Base-by-base conservation (phyloP, 2,113 vertebrate species). In the Perca fluviatilis region DNA sequence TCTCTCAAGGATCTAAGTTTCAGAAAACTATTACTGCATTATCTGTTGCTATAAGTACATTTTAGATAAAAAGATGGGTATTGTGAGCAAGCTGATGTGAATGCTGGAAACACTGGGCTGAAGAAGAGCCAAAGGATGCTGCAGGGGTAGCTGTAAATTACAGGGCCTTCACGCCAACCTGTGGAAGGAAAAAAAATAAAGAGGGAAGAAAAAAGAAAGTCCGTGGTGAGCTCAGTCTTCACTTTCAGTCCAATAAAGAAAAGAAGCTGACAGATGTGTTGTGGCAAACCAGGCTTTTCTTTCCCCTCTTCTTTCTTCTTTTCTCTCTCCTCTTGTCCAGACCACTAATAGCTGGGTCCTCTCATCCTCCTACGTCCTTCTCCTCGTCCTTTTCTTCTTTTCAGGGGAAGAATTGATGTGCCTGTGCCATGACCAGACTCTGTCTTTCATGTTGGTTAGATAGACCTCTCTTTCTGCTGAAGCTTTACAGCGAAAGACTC, bases 321-420 rank as follows among this genome's bases (percentile, higher is more conserved):
- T 83, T 33, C 82, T 86, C 64, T 71, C 46, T 87, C 81, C 73
- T 76, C 84, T 10, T 10, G 21, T 86, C 86, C 80, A 86, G 79
- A 89, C 90, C 91, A 80, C 89, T 87, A 90, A 92, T 90, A 70
- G 69, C 74, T 66, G 82, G 57, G 82, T 94, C 78, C 56, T 75
- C 68, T 87, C 84, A 63, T 72, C 70, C 77, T 82, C 19, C 64
- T 62, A 36, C 3, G 4, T 49, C 63, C 25, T 13, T 49, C 64
- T 60, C 43, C 63, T 76, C 80, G 73, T 85, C 67, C 2, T 77
- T 75, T 43, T 85, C 36, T 78, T 76, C 67, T 82, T 87, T 83
- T 86, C 62, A 65, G 58, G 40, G 71, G 56, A 79, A 85, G 78
- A 66, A 62, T 80, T 84, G 60, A 82, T 86, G 83, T 82, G 61